A percentile compares a stretch with the other conserved stretches of the same genome.
These are phyloP conservation scores for Pollenia labialis DNA, from an alignment of 2,888 invertebrate genomes.

Conservation along the genomic window DNA sequence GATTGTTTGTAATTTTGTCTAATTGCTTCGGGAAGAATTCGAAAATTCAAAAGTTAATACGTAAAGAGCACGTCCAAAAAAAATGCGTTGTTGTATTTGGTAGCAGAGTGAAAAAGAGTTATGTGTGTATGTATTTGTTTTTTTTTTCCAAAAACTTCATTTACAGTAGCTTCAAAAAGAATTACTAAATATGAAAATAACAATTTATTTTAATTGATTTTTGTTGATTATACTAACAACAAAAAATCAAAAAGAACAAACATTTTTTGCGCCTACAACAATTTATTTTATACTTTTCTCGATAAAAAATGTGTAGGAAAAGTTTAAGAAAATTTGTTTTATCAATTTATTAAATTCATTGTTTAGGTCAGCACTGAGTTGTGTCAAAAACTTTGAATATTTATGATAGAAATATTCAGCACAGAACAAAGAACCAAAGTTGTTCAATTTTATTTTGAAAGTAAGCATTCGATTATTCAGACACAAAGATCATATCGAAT, in stretches of 20 bases:
- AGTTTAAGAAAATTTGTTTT: no score
- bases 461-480: no score
- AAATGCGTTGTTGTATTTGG: neutral
- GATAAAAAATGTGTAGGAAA: no score
- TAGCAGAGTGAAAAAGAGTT: neutral
- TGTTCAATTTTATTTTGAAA: no score
- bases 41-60: constrained; percentile 64
- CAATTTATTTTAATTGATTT: constrained; percentile 70
- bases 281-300: neutral
- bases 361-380: no score
- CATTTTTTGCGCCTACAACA: neutral
- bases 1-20: constrained; percentile 73
- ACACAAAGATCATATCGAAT: no score
- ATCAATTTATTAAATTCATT: no score
- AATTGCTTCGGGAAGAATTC: constrained; percentile 73
- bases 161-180: constrained; percentile 66
- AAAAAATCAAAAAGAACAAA: constrained; percentile 5
- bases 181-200: constrained; percentile 69
- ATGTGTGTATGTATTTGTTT: constrained; percentile 7
- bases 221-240: constrained; percentile 24
- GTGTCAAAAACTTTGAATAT: no score
- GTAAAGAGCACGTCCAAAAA: constrained; percentile 38
- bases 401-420: no score
- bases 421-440: no score
- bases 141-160: constrained; percentile 18